Conservation (phyloP, 1,140 invertebrate species). For the Hylaeus anthracinus region DNA sequence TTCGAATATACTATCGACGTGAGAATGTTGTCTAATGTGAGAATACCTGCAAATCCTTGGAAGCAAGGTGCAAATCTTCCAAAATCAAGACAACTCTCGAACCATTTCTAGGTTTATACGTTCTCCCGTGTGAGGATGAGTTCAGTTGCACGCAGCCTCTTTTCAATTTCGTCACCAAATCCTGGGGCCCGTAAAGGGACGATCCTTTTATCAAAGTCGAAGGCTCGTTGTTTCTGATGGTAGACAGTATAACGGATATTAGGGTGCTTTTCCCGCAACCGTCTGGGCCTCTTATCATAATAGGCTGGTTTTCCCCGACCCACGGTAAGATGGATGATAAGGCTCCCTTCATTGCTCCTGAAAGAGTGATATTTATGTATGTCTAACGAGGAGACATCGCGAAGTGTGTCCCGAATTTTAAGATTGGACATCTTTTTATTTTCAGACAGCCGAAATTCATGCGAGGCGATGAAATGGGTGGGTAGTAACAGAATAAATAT, state of each 20-base stretch:
- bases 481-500: too few species aligned
- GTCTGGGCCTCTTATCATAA: constrained; percentile 71
- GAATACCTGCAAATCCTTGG: constrained; percentile 71
- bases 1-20: too few species aligned
- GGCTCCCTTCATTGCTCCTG: constrained; percentile 70
- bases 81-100: constrained; percentile 71
- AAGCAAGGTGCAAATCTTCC: constrained; percentile 75
- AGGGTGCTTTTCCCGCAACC: constrained; percentile 76
- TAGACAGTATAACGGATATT: constrained; percentile 68
- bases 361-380: neutral
- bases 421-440: too few species aligned
- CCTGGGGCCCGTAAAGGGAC: constrained; percentile 73
- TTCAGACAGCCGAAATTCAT: too few species aligned
- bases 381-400: too few species aligned
- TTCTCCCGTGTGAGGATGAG: constrained; percentile 72
- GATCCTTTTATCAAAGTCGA: constrained; percentile 70
- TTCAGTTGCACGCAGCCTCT: constrained; percentile 75
- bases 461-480: too few species aligned
- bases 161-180: constrained; percentile 73
- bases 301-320: constrained; percentile 70
- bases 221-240: constrained; percentile 65
- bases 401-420: too few species aligned
- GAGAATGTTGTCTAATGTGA: neutral
- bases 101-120: constrained; percentile 75
- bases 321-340: constrained; percentile 71